Evolutionary conservation across 2,888 invertebrate genomes (phyloP).

Genomic region (Troides helena): DNA sequence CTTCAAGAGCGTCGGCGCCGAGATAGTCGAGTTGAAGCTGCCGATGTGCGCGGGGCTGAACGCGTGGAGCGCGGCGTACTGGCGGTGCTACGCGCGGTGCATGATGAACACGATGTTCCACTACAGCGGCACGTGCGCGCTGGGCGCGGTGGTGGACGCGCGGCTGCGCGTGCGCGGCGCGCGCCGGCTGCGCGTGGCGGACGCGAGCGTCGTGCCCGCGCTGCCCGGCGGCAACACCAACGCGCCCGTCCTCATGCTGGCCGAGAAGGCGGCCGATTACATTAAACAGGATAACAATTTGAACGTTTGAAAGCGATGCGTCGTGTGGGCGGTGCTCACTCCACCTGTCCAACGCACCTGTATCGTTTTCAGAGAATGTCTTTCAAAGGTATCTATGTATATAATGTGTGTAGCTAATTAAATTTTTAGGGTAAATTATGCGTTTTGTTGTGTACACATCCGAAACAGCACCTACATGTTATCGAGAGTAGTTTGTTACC

Average conservation of each 20-base stretch:
- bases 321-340: background rate
- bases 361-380: no score
- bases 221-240: slow-evolving; percentile 41
- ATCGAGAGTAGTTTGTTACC: no score
- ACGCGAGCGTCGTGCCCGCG: slow-evolving; percentile 42
- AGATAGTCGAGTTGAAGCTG: slow-evolving; percentile 61
- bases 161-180: slow-evolving; percentile 39
- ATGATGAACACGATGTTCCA: slow-evolving; percentile 79
- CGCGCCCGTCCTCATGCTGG: slow-evolving; percentile 41
- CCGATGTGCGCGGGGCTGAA: slow-evolving; percentile 39
- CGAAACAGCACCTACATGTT: no score
- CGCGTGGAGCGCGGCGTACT: slow-evolving; percentile 83
- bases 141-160: slow-evolving; percentile 41
- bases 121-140: slow-evolving; percentile 53
- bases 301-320: no score
- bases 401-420: no score
- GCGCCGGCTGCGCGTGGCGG: slow-evolving; percentile 41
- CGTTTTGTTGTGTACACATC: no score
- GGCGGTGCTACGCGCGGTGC: slow-evolving; percentile 77
- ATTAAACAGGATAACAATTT: slow-evolving; percentile 31
- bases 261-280: slow-evolving; percentile 39
- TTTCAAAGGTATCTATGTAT: no score
- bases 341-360: background rate
- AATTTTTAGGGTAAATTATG: no score
- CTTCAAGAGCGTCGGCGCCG: slow-evolving; percentile 41